Evolutionary conservation across 2,888 invertebrate genomes (phyloP).

Genomic region (Drosophila barbarae): DNA sequence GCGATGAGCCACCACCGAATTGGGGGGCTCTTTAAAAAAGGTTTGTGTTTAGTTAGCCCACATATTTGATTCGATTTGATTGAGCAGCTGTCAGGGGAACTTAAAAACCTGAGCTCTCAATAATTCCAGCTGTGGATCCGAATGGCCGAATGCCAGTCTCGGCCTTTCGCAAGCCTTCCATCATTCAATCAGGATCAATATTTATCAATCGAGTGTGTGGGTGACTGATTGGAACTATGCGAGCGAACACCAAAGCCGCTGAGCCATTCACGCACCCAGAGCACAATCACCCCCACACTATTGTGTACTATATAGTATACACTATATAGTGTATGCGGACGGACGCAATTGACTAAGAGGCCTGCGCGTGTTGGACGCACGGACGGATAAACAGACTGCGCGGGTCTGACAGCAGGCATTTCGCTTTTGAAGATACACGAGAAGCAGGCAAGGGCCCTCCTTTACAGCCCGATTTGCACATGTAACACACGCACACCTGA

Average conservation of each 20-base stretch:
- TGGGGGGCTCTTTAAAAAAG: slow-evolving; percentile 56
- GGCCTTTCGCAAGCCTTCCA: slow-evolving; percentile 69
- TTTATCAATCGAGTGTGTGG: slow-evolving; percentile 68
- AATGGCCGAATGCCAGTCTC: slow-evolving; percentile 20
- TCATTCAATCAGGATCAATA: slow-evolving; percentile 76
- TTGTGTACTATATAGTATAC: slow-evolving; percentile 10
- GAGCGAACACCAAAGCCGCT: slow-evolving; percentile 32
- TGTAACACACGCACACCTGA: slow-evolving; percentile 2
- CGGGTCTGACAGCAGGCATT: slow-evolving; percentile 51
- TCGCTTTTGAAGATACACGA: slow-evolving; percentile 9
- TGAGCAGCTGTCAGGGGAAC: slow-evolving; percentile 70
- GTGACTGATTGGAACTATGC: slow-evolving; percentile 28
- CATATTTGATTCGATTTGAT: slow-evolving; percentile 72
- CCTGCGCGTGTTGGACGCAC: slow-evolving; percentile 55
- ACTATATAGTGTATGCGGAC: slow-evolving; percentile 13
- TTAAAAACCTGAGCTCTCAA: slow-evolving; percentile 65
- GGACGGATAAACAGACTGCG: slow-evolving; percentile 49
- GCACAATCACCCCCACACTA: slow-evolving; percentile 15
- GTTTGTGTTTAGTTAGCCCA: slow-evolving; percentile 73
- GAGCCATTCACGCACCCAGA: slow-evolving; percentile 32
- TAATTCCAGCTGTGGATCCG: slow-evolving; percentile 44
- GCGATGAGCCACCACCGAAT: not conserved
- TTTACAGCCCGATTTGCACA: slow-evolving; percentile 17
- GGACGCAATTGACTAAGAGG: slow-evolving; percentile 53
- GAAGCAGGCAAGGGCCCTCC: slow-evolving; percentile 14